Conservation (phyloP, 2,888 invertebrate species). For the Cordilura impudica region DNA sequence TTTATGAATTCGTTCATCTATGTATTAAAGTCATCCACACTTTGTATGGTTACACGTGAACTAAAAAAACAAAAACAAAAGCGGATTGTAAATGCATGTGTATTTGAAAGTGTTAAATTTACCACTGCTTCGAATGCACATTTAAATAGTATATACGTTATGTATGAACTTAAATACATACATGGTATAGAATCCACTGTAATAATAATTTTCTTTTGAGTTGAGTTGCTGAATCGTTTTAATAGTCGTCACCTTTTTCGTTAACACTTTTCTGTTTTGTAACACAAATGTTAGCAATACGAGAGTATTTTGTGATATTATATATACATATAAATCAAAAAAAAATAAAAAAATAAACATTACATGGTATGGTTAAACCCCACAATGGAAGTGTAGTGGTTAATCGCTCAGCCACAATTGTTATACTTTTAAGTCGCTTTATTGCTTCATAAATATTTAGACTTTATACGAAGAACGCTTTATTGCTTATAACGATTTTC, state of each 20-base stretch:
- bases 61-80: too few relatives aligned
- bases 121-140: conserved; percentile 46
- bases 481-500: too few relatives aligned
- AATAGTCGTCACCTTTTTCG: conserved; percentile 74
- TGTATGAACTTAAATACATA: conserved; percentile 54
- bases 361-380: conserved; percentile 17
- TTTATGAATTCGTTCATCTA: conserved; percentile 48
- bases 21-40: conserved; percentile 31
- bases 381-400: too few relatives aligned
- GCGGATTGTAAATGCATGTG: background rate
- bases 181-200: conserved; percentile 34
- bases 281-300: background rate
- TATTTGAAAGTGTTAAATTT: conserved; percentile 51
- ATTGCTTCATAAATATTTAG: background rate
- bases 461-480: too few relatives aligned
- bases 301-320: background rate
- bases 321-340: too few relatives aligned
- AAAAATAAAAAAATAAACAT: conserved; percentile 23
- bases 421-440: conserved; percentile 23
- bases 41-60: conserved; percentile 5
- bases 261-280: conserved; percentile 51
- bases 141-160: background rate
- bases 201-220: conserved; percentile 72
- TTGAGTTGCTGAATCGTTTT: conserved; percentile 76
- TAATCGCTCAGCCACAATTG: conserved; percentile 42